phyloP scores from a whole-genome alignment of 2,888 invertebrate species.

The Callimorpha dominula region DNA sequence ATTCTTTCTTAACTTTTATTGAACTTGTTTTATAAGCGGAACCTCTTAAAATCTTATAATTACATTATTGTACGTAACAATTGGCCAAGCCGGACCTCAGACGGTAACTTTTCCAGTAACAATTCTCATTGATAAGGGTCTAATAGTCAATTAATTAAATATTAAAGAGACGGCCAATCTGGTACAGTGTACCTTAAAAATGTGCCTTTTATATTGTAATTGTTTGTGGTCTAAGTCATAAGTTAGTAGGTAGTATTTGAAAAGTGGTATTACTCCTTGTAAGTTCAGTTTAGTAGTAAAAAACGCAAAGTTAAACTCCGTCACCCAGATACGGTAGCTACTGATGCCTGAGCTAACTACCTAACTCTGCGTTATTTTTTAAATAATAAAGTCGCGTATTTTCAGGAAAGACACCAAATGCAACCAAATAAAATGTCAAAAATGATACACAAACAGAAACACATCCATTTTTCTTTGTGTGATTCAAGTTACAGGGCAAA shows the following conservation, averaged over 20 bases:
- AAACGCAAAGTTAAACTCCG: too few species aligned
- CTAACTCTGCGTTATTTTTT: too few species aligned
- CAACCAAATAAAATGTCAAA: too few species aligned
- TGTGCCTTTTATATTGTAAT: constrained; percentile 44
- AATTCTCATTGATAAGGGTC: constrained; percentile 62
- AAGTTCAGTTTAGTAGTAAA: too few species aligned
- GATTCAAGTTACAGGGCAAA: not conserved
- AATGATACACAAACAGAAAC: not conserved
- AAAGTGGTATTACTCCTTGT: not conserved
- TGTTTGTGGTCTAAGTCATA: constrained; percentile 32
- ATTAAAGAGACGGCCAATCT: constrained; percentile 59
- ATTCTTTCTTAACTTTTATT: not conserved
- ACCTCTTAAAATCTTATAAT: constrained; percentile 17
- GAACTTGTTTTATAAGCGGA: not conserved
- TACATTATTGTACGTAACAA: constrained; percentile 32
- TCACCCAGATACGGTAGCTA: too few species aligned
- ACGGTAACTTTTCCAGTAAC: constrained; percentile 60
- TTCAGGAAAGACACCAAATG: too few species aligned
- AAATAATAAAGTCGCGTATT: too few species aligned
- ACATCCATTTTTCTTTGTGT: not conserved
- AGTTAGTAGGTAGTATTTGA: not conserved
- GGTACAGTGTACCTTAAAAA: constrained; percentile 52
- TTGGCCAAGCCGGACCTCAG: constrained; percentile 25
- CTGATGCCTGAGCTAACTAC: too few species aligned
- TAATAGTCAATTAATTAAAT: constrained; percentile 70